Percentiles rank a stretch among this genome's conserved stretches.
These are phyloP conservation scores for Semaprochilodus insignis DNA, from an alignment of 2,797 vertebrate species.

Conservation along the genomic window DNA sequence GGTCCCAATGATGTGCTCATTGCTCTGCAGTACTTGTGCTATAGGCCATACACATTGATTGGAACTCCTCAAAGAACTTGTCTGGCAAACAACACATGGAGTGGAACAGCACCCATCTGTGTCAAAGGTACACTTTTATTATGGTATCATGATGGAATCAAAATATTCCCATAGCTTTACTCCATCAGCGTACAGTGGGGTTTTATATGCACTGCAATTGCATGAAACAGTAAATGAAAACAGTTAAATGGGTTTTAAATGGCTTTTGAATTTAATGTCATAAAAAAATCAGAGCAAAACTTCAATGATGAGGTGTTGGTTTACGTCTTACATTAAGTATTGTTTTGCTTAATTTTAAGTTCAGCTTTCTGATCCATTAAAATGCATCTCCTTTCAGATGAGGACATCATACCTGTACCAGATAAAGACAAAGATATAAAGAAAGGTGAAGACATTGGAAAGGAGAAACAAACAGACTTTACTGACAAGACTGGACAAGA, in stretches of 20 bases:
- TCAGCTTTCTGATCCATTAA: not conserved
- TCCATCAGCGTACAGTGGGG: not conserved
- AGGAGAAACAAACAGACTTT: slow-evolving; percentile 32
- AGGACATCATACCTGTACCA: slow-evolving; percentile 71
- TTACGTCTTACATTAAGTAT: not conserved
- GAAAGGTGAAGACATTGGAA: slow-evolving; percentile 54
- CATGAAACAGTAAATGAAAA: not conserved
- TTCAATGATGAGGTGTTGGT: not conserved
- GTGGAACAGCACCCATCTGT: slow-evolving; percentile 89
- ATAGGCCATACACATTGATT: slow-evolving; percentile 88
- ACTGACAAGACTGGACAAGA: slow-evolving; percentile 38
- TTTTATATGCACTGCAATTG: not conserved
- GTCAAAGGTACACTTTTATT: slow-evolving; percentile 83
- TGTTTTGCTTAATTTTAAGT: not conserved
- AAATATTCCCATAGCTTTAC: not conserved
- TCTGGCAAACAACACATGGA: slow-evolving; percentile 89
- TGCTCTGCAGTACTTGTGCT: slow-evolving; percentile 89
- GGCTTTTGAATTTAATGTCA: not conserved
- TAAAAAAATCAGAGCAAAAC: not conserved
- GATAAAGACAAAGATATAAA: slow-evolving; percentile 65
- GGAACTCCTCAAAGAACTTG: slow-evolving; percentile 90
- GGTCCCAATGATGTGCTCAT: slow-evolving; percentile 88
- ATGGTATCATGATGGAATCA: slow-evolving; percentile 9
- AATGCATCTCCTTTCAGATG: slow-evolving; percentile 68
- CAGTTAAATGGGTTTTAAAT: not conserved